A percentile compares a stretch with the other conserved stretches of the same genome.
Evolutionary conservation across 1,140 invertebrate species (phyloP).

Genomic region (Lordiphosa mommai): DNA sequence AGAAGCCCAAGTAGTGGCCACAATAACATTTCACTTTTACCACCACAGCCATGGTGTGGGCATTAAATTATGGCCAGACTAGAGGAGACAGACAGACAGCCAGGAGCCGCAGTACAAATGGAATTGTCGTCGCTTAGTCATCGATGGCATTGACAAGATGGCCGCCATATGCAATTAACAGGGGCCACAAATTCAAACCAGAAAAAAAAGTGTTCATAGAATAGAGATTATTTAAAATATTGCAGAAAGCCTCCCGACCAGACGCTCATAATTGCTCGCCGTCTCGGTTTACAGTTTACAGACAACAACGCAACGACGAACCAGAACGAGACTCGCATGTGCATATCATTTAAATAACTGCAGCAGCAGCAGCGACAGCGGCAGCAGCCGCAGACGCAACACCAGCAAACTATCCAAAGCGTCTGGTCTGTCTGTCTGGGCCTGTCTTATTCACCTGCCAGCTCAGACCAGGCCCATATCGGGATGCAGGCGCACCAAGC

Average conservation of each 20-base stretch:
- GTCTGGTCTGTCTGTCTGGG: slow-evolving; percentile 26
- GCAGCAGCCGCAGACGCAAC: slow-evolving; percentile 14
- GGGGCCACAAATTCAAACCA: slow-evolving; percentile 59
- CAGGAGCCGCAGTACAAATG: neutral
- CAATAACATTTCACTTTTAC: slow-evolving; percentile 68
- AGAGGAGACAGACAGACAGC: slow-evolving; percentile 21
- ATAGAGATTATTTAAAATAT: slow-evolving; percentile 53
- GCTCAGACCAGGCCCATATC: slow-evolving; percentile 55
- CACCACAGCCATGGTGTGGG: slow-evolving; percentile 40
- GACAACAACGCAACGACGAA: too few relatives aligned
- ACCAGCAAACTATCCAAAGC: slow-evolving; percentile 27
- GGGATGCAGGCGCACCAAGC: slow-evolving; percentile 47
- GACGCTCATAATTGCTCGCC: slow-evolving; percentile 67
- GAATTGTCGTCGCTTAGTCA: slow-evolving; percentile 25
- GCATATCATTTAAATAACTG: slow-evolving; percentile 76
- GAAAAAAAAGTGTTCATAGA: slow-evolving; percentile 34
- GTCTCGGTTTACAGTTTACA: slow-evolving; percentile 73
- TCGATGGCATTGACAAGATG: slow-evolving; percentile 21
- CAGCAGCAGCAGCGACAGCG: slow-evolving; percentile 20
- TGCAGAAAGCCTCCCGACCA: slow-evolving; percentile 54
- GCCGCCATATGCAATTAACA: slow-evolving; percentile 63
- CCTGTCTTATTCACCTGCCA: slow-evolving; percentile 48
- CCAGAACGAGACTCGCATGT: slow-evolving; percentile 41
- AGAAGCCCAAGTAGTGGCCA: slow-evolving; percentile 1
- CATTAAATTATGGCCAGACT: slow-evolving; percentile 49